Percentiles rank a stretch among this genome's conserved stretches.
Evolutionary conservation across 2,113 vertebrate species (phyloP).

Genomic region (Prunella fulvescens): DNA sequence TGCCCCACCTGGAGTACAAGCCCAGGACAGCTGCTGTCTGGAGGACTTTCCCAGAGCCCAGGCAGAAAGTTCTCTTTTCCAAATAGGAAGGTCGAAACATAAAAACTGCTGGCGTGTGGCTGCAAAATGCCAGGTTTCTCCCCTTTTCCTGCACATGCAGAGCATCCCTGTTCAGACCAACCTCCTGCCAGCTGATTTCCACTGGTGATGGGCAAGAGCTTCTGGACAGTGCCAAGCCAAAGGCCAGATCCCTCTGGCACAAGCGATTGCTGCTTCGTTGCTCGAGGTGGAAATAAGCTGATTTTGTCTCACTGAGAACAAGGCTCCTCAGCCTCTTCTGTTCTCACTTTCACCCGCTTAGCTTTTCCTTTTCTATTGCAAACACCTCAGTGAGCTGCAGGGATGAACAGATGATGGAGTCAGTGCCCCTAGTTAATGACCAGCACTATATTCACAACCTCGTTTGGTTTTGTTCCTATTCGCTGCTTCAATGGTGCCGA

Average conservation of each 20-base stretch:
- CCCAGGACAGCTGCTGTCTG: background rate
- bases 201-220: background rate
- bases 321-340: background rate
- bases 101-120: background rate
- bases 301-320: background rate
- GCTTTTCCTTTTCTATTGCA: background rate
- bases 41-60: background rate
- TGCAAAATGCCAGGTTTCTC: background rate
- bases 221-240: background rate
- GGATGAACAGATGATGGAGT: slow-evolving; percentile 70
- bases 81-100: background rate
- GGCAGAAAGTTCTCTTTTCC: background rate
- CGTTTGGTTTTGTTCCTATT: slow-evolving; percentile 72
- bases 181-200: background rate
- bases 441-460: slow-evolving; percentile 83
- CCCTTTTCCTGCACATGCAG: background rate
- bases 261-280: background rate
- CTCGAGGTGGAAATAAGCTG: background rate
- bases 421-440: slow-evolving; percentile 76
- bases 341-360: background rate
- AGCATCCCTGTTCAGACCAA: rapidly evolving
- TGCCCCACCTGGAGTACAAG: background rate
- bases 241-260: background rate
- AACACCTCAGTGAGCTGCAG: background rate
- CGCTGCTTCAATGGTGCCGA: slow-evolving; percentile 54